Conservation (phyloP, 2,113 vertebrate genomes). For the Vidua chalybeata region DNA sequence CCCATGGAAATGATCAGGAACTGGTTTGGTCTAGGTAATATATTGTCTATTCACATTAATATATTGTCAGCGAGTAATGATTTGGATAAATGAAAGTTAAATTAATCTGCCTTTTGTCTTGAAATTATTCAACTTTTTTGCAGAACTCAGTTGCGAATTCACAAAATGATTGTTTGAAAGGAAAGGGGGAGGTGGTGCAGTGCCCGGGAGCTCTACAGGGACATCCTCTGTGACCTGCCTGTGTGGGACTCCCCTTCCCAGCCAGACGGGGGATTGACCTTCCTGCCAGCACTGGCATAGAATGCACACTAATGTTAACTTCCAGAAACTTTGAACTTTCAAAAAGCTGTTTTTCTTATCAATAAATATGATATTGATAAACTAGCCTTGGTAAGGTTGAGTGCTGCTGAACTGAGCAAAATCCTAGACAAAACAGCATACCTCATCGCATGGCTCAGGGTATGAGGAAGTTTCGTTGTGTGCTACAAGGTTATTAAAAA, state of each 20-base stretch:
- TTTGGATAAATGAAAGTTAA: neutral
- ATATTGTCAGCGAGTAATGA: neutral
- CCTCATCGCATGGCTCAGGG: accelerated
- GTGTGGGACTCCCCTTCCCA: neutral
- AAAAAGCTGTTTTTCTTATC: neutral
- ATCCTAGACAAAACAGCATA: neutral
- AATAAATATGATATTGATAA: neutral
- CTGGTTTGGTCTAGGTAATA: neutral
- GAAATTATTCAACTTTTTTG: neutral
- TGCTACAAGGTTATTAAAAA: neutral
- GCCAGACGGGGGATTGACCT: neutral
- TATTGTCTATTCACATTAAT: neutral
- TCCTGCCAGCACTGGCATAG: accelerated
- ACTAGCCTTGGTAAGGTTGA: neutral
- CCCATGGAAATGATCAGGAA: neutral
- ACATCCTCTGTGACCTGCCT: neutral
- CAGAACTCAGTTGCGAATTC: neutral
- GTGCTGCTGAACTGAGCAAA: neutral
- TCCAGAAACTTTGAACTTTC: neutral
- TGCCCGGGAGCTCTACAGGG: neutral
- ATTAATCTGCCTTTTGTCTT: neutral
- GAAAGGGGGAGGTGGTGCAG: neutral
- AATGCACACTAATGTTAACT: neutral
- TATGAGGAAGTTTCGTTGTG: conserved; percentile 5
- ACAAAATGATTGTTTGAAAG: neutral